These are phyloP conservation scores for Aphidoletes aphidimyza DNA, from an alignment of 2,888 invertebrate species.

Conservation along the genomic window DNA sequence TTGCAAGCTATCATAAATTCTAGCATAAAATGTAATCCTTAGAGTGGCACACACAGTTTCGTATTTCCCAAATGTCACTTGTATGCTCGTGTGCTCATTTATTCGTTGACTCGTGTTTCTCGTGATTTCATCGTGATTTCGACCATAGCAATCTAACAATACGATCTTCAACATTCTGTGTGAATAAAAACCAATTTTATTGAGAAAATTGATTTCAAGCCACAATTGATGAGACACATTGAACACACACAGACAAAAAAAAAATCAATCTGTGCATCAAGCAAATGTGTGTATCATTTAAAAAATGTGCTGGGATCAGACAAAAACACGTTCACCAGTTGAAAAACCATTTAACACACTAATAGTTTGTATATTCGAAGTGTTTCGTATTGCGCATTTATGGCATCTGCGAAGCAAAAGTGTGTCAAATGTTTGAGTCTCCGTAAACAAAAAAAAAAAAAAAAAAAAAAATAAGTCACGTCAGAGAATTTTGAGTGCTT, in stretches of 20 bases:
- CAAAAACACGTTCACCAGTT: too few species aligned
- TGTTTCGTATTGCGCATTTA: background rate
- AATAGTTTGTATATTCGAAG: background rate
- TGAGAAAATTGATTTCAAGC: too few species aligned
- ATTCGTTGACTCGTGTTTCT: background rate
- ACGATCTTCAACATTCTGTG: too few species aligned
- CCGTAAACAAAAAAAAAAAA: background rate
- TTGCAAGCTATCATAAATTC: too few species aligned
- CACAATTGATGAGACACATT: too few species aligned
- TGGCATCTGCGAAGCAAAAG: background rate
- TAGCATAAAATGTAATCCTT: background rate
- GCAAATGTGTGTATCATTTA: background rate
- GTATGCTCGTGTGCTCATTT: background rate
- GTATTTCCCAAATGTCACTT: too few species aligned
- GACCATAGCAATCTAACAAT: background rate
- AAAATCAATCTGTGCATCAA: background rate
- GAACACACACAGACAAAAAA: too few species aligned
- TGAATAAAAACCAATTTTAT: too few species aligned
- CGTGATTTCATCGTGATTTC: background rate
- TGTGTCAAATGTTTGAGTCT: background rate
- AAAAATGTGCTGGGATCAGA: too few species aligned
- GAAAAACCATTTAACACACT: background rate
- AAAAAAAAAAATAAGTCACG: too few species aligned
- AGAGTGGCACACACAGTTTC: background rate
- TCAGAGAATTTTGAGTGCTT: too few species aligned